Evolutionary conservation across 53 echinoderm and acorn worm genomes (phyloP).

Genomic region (Mesocentrotus franciscanus): DNA sequence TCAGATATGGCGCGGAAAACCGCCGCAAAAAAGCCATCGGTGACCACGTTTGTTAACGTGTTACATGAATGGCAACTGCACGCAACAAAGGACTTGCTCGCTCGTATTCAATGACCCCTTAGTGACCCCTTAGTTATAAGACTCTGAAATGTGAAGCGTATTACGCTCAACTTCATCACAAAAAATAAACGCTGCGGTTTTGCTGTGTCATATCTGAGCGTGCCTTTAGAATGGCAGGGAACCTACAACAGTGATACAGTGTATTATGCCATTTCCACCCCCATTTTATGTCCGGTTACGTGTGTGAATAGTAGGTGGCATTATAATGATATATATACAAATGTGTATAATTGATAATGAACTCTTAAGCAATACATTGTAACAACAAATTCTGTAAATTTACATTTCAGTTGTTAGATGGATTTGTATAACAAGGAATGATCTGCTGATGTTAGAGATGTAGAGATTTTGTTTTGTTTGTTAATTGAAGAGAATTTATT

Average conservation of each 20-base stretch:
- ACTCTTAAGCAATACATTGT: slow-evolving; percentile 47
- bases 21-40: too few species aligned
- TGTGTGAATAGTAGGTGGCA: slow-evolving; percentile 42
- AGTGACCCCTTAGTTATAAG: too few species aligned
- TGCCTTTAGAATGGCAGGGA: slow-evolving; percentile 17
- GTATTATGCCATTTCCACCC: background rate
- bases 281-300: background rate
- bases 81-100: too few species aligned
- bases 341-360: slow-evolving; percentile 38
- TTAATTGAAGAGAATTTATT: background rate
- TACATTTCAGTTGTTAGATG: background rate
- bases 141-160: too few species aligned
- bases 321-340: slow-evolving; percentile 22
- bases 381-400: background rate
- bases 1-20: too few species aligned
- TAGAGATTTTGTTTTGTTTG: background rate
- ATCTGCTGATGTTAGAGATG: background rate
- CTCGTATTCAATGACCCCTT: too few species aligned
- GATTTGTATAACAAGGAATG: background rate
- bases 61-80: too few species aligned
- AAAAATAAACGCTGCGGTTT: too few species aligned
- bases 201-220: too few species aligned
- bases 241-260: background rate
- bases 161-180: too few species aligned
- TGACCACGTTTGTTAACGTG: too few species aligned